Evolutionary conservation across 2,113 vertebrate genomes (phyloP), one percentile per base, ranked within the genome.

Genomic region (Corvus hawaiiensis): DNA sequence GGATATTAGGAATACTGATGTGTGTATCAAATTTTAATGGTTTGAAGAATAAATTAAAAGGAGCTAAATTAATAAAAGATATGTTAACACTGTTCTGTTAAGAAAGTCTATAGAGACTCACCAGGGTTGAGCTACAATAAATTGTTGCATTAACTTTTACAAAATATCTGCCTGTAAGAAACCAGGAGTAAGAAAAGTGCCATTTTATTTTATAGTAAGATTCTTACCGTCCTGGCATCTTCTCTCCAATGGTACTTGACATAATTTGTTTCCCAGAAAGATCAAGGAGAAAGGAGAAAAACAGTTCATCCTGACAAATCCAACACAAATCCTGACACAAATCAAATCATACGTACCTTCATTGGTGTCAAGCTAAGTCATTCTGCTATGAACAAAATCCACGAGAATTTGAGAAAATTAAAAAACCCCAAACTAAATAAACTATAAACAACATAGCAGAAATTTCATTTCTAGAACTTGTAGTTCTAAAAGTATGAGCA

Each of bases 371-470:
- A 64, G 30, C 10, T 33, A 87, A 78, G 27, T 82, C 22, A 23
- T n/a, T 61, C 62, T 66, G 23, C 63, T 66, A 54, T 41, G 37
- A 92, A 76, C 16, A 75, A 84, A 84, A 81, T 46, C 39, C 55
- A 51, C 4, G 10, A 41, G 41, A 28, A 85, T 44, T 52, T 68
- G 62, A 59, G 22, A 27, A 75, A 67, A 55, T 46, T 15, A 19
- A 48, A 74, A 58, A 32, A 3, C 0, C 1, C 1, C 4, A 9
- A 26, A 59, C 30, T 9, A 26, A 7, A 32, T 15, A 15, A 84
- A 74, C 24, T 49, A 49, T 49, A 26, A 78, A 11, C 5, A 73
- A 35, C 35, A 74, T 3, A 76, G 33, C 4, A 73, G 24, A 64
- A 61, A 9, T 68, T 73, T 67, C 1, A 82, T 68, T 89, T 72